Conservation (phyloP, 2,797 vertebrate genomes). For the Amphiprion clarkii region DNA sequence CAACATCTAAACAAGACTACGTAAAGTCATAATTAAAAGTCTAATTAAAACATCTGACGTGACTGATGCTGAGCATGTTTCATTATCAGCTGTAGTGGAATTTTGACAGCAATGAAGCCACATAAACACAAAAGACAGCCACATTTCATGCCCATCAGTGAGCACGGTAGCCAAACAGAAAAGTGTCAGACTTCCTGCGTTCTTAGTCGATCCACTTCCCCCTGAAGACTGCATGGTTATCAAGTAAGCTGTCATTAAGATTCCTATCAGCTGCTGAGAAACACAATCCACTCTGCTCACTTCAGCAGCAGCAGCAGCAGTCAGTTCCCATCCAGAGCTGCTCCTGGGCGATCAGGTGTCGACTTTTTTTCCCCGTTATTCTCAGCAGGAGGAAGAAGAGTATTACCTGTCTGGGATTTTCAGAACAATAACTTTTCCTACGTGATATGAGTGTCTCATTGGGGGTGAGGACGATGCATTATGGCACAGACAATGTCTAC, state of each 20-base stretch:
- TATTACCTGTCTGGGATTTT: slow-evolving; percentile 53
- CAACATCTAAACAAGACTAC: slow-evolving; percentile 1
- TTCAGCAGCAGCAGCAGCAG: slow-evolving; percentile 46
- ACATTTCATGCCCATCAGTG: slow-evolving; percentile 1
- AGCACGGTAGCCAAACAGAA: slow-evolving; percentile 22
- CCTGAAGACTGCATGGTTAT: slow-evolving; percentile 48
- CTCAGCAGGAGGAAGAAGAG: slow-evolving; percentile 49
- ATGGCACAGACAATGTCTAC: slow-evolving; percentile 38
- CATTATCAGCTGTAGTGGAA: slow-evolving; percentile 12
- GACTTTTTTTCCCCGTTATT: slow-evolving; percentile 31
- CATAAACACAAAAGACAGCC: slow-evolving; percentile 1
- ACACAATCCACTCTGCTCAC: slow-evolving; percentile 59
- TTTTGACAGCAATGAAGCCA: slow-evolving; percentile 30
- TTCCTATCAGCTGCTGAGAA: slow-evolving; percentile 69
- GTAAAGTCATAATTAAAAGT: not conserved
- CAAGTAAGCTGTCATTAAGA: slow-evolving; percentile 65
- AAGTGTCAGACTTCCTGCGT: slow-evolving; percentile 40
- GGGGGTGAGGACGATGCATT: slow-evolving; percentile 38
- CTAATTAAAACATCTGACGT: slow-evolving; percentile 25
- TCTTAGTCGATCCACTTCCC: slow-evolving; percentile 30
- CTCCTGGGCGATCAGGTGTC: slow-evolving; percentile 56
- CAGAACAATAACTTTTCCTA: slow-evolving; percentile 38
- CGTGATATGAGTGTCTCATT: slow-evolving; percentile 37
- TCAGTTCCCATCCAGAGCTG: slow-evolving; percentile 31
- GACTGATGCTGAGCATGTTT: slow-evolving; percentile 32